Conservation (phyloP, 92 coral and sea anemone genomes). For the Bergia sp. region DNA sequence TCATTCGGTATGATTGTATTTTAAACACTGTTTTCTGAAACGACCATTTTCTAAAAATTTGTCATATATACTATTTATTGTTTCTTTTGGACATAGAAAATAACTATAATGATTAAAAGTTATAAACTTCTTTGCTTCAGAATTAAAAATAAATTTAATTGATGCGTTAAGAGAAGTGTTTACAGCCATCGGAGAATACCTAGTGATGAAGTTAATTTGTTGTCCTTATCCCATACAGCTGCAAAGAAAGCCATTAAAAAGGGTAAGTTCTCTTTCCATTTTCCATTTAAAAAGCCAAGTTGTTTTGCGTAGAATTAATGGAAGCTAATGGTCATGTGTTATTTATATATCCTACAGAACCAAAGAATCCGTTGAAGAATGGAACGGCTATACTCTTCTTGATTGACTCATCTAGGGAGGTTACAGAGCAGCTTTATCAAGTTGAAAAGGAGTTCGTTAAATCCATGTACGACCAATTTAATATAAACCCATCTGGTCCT, state of each 20-base stretch:
- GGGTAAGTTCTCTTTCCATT: neutral
- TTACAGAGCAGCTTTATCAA: constrained; percentile 15
- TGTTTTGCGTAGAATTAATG: too few relatives aligned
- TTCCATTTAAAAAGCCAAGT: neutral
- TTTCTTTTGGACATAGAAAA: neutral
- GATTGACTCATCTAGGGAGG: constrained; percentile 51
- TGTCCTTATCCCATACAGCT: neutral
- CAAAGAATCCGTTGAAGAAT: constrained; percentile 28
- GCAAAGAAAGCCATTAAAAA: neutral
- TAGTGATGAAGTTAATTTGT: neutral
- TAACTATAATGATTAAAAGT: neutral
- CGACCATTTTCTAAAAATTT: too few relatives aligned
- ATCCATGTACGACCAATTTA: constrained; percentile 27
- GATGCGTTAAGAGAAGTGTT: neutral
- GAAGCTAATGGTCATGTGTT: neutral
- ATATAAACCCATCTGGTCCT: constrained; percentile 13
- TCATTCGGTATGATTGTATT: too few relatives aligned
- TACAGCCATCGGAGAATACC: neutral
- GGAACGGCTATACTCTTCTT: constrained; percentile 50
- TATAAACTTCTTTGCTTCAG: too few relatives aligned
- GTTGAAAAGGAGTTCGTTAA: constrained; percentile 52
- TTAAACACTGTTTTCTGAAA: too few relatives aligned
- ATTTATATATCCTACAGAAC: neutral
- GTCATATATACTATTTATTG: too few relatives aligned
- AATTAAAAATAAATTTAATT: too few relatives aligned